phyloP scores from a whole-genome alignment of 2,888 invertebrate species.

The Nomada lathburiana region DNA sequence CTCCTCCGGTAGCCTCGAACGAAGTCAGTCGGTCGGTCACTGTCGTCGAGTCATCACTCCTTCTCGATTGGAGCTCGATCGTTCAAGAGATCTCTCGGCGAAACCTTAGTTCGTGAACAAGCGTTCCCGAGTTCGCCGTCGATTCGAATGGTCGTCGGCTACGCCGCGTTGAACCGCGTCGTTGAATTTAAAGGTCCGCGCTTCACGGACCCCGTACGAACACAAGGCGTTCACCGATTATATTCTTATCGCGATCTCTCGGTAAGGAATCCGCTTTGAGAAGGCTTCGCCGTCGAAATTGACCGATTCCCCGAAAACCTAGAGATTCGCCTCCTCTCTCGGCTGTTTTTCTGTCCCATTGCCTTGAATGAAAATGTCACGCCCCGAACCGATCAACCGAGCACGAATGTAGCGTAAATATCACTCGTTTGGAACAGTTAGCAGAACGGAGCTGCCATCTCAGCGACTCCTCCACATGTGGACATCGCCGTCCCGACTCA shows the following conservation, averaged over 20 bases:
- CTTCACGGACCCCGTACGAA: no score
- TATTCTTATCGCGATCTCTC: no score
- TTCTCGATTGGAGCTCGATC: conserved; percentile 37
- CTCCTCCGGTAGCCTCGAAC: conserved; percentile 18
- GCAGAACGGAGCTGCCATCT: conserved; percentile 82
- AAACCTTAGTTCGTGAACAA: conserved; percentile 56
- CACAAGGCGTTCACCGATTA: no score
- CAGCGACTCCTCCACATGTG: conserved; percentile 84
- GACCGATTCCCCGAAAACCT: no score
- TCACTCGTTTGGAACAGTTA: conserved; percentile 64
- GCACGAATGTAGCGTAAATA: no score
- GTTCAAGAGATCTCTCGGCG: conserved; percentile 41
- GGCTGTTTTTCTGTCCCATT: background rate
- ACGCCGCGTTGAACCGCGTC: background rate
- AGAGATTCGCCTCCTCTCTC: background rate
- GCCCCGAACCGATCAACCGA: no score
- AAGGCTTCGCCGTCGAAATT: background rate
- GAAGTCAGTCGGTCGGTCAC: conserved; percentile 58
- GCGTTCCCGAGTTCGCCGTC: conserved; percentile 42
- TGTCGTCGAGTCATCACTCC: conserved; percentile 49
- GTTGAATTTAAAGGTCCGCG: conserved; percentile 38
- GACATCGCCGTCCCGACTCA: conserved; percentile 83
- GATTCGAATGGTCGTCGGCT: conserved; percentile 24
- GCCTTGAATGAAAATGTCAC: no score
- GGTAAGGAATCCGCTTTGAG: no score